Evolutionary conservation across 2,113 vertebrate genomes (phyloP).

Genomic region (Channa maculata): DNA sequence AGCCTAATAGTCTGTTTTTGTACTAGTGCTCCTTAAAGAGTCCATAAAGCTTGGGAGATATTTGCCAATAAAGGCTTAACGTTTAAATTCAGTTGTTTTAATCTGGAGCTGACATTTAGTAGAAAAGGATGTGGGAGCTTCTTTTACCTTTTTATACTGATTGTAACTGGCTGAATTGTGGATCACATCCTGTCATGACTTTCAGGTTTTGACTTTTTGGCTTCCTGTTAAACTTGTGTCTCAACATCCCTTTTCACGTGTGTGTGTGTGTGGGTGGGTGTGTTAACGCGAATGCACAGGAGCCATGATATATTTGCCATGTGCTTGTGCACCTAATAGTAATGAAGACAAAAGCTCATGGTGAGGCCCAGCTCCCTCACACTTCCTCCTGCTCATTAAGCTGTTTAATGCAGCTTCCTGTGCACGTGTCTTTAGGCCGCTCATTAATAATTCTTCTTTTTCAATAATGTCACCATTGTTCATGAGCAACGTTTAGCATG

Average conservation of each 20-base stretch:
- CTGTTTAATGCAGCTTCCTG: conserved; percentile 69
- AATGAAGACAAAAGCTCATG: conserved; percentile 66
- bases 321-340: neutral
- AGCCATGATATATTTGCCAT: conserved; percentile 29
- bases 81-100: conserved; percentile 31
- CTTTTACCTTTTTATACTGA: conserved; percentile 26
- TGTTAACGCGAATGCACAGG: conserved; percentile 47
- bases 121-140: conserved; percentile 10
- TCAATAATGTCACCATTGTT: conserved; percentile 66
- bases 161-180: neutral
- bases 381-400: conserved; percentile 69
- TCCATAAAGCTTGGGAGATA: conserved; percentile 36
- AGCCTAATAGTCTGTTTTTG: conserved; percentile 57
- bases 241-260: conserved; percentile 44
- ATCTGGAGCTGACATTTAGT: conserved; percentile 20
- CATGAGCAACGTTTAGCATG: conserved; percentile 51
- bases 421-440: conserved; percentile 63
- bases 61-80: conserved; percentile 48
- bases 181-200: conserved; percentile 22
- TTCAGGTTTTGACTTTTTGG: conserved; percentile 49
- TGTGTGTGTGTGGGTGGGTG: conserved; percentile 20
- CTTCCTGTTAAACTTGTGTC: conserved; percentile 70
- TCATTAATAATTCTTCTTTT: conserved; percentile 73
- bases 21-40: conserved; percentile 32
- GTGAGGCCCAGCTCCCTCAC: conserved; percentile 20